Base-by-base conservation (phyloP, 1,140 invertebrate genomes). In the Dendroctonus ponderosae region DNA sequence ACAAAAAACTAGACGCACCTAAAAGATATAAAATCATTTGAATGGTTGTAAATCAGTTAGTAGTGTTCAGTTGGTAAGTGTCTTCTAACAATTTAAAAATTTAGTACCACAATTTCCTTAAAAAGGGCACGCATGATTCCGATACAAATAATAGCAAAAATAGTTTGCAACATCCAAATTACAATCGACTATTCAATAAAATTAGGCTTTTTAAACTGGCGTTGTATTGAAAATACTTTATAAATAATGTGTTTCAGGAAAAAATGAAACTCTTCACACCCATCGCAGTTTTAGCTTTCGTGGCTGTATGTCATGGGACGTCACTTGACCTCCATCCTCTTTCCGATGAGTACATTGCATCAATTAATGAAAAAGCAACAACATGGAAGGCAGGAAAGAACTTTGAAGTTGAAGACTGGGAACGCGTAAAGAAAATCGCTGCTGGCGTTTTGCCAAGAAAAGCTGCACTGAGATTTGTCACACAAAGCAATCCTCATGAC, bases 361-460 rank as follows among this genome's bases (percentile, higher is more conserved):
- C 9, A 56, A 67, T 62, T 43, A 67, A 67, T 44, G 43, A 51
- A 48, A 67, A 60, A 41, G 56, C 44, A 26, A 56, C 42, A 38
- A 46, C 48, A 5, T 67, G 66, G 66, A 62, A 54, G 37, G 66
- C 66, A 4, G 66, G 60, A 11, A 61, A 51, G 38, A 62, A 62
- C 14, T 67, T 67, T 51, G 52, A 67, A 9, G 37, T 66, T 12
- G 5, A 43, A 2, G 66, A 67, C 3, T 67, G 66, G 66, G 58
- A 44, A 9, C 26, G 38, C 7, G 58, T 56, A 3, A 67, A 62
- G 40, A 61, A 50, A 38, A 54, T 67, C n/a, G 59, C 57, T 5
- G 46, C 50, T 41, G 66, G 66, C 4, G 53, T 56, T 9, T 11
- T 62, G 44, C 50, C 53, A n/a, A n/a, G 39, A 39, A 56, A 41